phyloP scores from a whole-genome alignment of 2,113 vertebrate species.

The Menidia beryllina region DNA sequence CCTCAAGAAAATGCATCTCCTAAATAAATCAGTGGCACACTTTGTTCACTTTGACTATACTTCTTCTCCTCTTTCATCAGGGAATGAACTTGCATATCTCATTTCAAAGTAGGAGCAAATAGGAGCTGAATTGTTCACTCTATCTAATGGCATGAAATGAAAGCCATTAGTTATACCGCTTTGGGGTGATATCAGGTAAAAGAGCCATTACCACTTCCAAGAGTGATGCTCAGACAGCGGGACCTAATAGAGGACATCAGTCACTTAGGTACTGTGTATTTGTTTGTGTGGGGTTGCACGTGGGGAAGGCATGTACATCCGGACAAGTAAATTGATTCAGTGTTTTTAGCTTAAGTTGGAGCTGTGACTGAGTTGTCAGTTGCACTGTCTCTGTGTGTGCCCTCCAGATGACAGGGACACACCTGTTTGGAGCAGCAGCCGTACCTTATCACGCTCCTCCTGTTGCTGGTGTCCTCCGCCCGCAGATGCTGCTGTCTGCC shows the following conservation, averaged over 20 bases:
- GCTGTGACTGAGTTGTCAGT: conserved; percentile 11
- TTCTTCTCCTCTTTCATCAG: background rate
- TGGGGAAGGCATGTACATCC: conserved; percentile 56
- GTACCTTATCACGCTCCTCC: conserved; percentile 58
- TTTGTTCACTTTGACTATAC: background rate
- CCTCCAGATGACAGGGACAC: conserved; percentile 68
- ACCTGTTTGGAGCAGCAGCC: conserved; percentile 63
- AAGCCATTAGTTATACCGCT: conserved; percentile 50
- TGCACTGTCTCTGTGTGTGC: conserved; percentile 9
- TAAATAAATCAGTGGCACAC: background rate
- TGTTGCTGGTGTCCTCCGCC: conserved; percentile 9
- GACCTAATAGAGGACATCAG: conserved; percentile 47
- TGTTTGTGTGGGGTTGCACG: conserved; percentile 6
- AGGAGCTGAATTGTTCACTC: conserved; percentile 19
- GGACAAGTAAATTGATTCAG: conserved; percentile 48
- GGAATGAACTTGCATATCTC: conserved; percentile 12
- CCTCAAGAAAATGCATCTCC: no score
- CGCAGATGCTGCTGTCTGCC: conserved; percentile 56
- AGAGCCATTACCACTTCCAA: conserved; percentile 23
- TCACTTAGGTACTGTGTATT: conserved; percentile 30
- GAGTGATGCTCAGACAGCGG: conserved; percentile 54
- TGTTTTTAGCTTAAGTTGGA: conserved; percentile 45
- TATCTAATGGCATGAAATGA: conserved; percentile 48
- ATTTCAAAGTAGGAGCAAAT: conserved; percentile 29
- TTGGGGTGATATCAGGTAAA: conserved; percentile 29